Percentiles rank a stretch among this genome's conserved stretches.
phyloP scores from a whole-genome alignment of 92 coral and sea anemone species.

The Parazoanthus swiftii region DNA sequence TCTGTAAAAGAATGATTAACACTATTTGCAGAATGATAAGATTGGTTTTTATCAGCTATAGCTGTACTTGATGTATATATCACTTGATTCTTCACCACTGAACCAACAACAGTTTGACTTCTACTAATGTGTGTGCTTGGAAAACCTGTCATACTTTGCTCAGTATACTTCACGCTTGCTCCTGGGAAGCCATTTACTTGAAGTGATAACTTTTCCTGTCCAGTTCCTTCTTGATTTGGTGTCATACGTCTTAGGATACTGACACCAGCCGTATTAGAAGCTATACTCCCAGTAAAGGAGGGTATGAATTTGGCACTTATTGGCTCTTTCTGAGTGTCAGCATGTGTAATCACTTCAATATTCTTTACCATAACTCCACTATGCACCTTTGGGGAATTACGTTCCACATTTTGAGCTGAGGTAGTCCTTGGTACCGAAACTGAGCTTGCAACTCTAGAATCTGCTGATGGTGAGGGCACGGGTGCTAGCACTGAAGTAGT shows the following conservation, averaged over 20 bases:
- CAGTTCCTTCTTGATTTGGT: neutral
- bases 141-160: neutral
- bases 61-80: neutral
- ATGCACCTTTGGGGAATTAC: neutral
- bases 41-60: neutral
- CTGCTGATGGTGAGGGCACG: neutral
- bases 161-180: neutral
- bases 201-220: neutral
- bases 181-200: neutral
- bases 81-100: neutral
- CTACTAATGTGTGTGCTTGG: neutral
- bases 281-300: neutral
- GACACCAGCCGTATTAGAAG: neutral
- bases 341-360: neutral
- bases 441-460: neutral
- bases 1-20: neutral
- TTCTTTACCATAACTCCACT: neutral
- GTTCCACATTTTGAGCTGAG: neutral
- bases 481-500: neutral
- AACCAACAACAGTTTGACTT: neutral
- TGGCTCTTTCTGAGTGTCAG: slow-evolving; percentile 13
- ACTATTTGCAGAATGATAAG: neutral
- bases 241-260: neutral
- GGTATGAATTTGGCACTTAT: slow-evolving; percentile 13
- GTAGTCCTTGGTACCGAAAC: neutral